A percentile compares a stretch with the other conserved stretches of the same genome.
Evolutionary conservation across 2,888 invertebrate genomes (phyloP).

Genomic region (Heteromyza rotundicornis): DNA sequence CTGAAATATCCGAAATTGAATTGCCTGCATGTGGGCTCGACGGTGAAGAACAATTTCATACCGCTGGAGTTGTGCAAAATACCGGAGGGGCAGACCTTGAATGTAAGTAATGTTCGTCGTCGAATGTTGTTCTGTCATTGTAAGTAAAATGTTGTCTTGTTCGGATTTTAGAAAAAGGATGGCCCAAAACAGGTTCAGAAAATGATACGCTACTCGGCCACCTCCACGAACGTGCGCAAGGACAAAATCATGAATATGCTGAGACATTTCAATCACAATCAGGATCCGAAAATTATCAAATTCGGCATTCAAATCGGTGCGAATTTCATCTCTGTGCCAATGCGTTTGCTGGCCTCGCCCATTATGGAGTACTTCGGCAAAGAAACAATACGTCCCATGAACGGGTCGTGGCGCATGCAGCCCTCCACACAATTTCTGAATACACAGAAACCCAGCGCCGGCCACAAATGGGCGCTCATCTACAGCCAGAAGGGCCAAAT

Average conservation of each 20-base stretch:
- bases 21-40: constrained; percentile 81
- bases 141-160: constrained; percentile 3
- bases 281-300: constrained; percentile 69
- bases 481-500: constrained; percentile 27
- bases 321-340: constrained; percentile 77
- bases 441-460: constrained; percentile 16
- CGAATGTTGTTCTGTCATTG: background rate
- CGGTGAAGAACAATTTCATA: constrained; percentile 74
- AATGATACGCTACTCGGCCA: constrained; percentile 89
- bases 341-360: constrained; percentile 82
- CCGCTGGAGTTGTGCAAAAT: constrained; percentile 86
- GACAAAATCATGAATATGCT: constrained; percentile 74
- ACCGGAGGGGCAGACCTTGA: constrained; percentile 75
- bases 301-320: constrained; percentile 82
- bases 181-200: constrained; percentile 81
- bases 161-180: constrained; percentile 72
- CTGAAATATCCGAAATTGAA: constrained; percentile 74
- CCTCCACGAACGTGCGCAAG: constrained; percentile 77
- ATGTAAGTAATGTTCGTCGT: constrained; percentile 49
- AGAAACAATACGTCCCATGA: constrained; percentile 25
- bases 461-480: constrained; percentile 50
- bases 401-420: constrained; percentile 50
- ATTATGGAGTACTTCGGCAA: constrained; percentile 67
- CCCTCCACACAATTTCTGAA: constrained; percentile 33
- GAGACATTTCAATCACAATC: constrained; percentile 46